Base-by-base conservation (phyloP, 2,888 invertebrate species). In the Tridacna gigas region DNA sequence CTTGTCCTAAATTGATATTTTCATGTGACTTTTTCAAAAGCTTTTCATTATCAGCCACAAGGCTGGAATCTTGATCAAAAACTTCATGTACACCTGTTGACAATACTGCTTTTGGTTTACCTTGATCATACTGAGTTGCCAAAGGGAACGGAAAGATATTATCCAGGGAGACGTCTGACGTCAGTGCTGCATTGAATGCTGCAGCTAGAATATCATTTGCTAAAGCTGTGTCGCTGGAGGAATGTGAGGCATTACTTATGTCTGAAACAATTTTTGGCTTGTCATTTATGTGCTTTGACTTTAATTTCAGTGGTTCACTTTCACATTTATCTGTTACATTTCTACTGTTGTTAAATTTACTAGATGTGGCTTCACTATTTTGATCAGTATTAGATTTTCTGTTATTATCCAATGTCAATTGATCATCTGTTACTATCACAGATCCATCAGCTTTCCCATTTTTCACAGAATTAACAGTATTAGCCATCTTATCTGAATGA, bases 81-180 rank as follows among this genome's bases (percentile, higher is more conserved):
- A 20, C 1, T 20, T 20, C 56, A 20, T 56, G 18, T 20, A 20
- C 18, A 56, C 56, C 20, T 15, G 18, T 9, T 56, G 56, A 20
- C 15, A 20, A 56, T 56, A 20, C 15, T 56, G 56, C 56, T 56
- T 56, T 56, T 20, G 56, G 18, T 56, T 56, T 15, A 56, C 20
- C 20, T 56, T 56, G 56, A 5, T 20, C 20, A 11, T 56, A 56
- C n/a, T 67, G 67, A 45, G 71, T 51, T 15, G 71, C 71, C 47
- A 71, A 71, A 4, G 63, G 60, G 79, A 76, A 45, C 66, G 79
- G 56, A 79, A 79, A 47, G 65, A 67, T 28, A 77, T 11, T 60
- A 77, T 87, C 84, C 81, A 85, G 69, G 22, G 87, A 87, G 15
- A 81, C 83, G 47, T 87, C 87, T 48, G 78, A 71, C 77, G 77